Evolutionary conservation across 2,888 invertebrate genomes (phyloP).

Genomic region (Platycnemis pennipes): DNA sequence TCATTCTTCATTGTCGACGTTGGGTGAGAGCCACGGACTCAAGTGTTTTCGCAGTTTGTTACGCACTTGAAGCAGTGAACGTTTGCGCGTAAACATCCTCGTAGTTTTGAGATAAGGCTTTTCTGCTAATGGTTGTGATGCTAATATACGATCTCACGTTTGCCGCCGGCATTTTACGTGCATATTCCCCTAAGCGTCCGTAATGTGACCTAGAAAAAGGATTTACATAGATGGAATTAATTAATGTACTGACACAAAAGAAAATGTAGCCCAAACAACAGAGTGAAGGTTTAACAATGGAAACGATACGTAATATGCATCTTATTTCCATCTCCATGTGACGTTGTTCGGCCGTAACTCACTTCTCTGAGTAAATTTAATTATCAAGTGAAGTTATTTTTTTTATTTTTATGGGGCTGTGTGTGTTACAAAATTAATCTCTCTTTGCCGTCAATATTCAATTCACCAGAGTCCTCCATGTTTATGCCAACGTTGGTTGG

Average conservation of each 20-base stretch:
- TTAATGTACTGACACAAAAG: not conserved
- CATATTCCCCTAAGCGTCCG: not conserved
- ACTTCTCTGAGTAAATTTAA: too few species aligned
- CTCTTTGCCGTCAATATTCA: too few species aligned
- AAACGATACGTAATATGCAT: too few species aligned
- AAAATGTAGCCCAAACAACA: too few species aligned
- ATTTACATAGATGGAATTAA: not conserved
- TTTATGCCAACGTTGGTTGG: too few species aligned
- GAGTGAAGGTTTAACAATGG: too few species aligned
- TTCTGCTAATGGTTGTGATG: not conserved
- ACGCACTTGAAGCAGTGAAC: not conserved
- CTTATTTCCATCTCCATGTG: too few species aligned
- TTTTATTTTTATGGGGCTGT: too few species aligned
- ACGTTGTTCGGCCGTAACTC: too few species aligned
- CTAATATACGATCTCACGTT: not conserved
- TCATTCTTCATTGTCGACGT: not conserved
- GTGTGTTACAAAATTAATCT: too few species aligned
- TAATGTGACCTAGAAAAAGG: not conserved
- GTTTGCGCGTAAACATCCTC: not conserved
- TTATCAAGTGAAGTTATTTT: too few species aligned
- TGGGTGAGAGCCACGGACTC: not conserved
- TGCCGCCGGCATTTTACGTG: not conserved
- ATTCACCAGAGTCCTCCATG: too few species aligned
- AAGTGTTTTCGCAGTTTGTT: conserved; percentile 1
- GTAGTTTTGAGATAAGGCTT: not conserved